These are phyloP conservation scores for Donacobius atricapilla DNA, from an alignment of 2,113 vertebrate genomes.

Conservation along the genomic window DNA sequence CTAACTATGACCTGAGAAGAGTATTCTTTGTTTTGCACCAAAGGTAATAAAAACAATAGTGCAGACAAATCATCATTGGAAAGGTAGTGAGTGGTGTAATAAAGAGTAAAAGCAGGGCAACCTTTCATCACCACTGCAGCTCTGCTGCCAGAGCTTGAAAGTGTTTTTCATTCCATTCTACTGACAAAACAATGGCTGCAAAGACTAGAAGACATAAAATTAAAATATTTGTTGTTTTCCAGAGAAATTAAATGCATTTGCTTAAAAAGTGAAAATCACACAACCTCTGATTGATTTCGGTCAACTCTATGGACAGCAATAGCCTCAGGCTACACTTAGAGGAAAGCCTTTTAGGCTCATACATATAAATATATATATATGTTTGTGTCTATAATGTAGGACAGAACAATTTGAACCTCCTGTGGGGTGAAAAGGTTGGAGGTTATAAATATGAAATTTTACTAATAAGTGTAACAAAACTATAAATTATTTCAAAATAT, in stretches of 20 bases:
- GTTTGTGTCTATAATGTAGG: no score
- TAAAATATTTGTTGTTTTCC: not conserved
- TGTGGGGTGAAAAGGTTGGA: rapidly evolving
- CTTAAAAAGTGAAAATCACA: not conserved
- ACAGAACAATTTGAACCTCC: not conserved
- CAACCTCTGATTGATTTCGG: not conserved
- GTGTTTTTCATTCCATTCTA: conserved; percentile 25
- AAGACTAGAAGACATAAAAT: not conserved
- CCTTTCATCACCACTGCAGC: not conserved
- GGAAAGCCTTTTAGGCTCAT: not conserved
- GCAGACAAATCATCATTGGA: not conserved
- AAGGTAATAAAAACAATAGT: not conserved
- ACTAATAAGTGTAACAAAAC: not conserved
- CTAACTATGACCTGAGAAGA: not conserved
- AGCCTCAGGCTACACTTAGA: not conserved
- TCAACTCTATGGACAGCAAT: not conserved
- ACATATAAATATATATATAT: not conserved
- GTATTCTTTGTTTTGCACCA: not conserved
- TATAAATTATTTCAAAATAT: not conserved
- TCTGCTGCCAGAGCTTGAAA: not conserved
- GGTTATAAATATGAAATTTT: not conserved
- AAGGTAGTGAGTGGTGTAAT: not conserved
- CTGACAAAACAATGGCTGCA: conserved; percentile 7
- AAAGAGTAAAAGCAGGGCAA: conserved; percentile 10
- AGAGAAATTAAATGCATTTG: not conserved